Evolutionary conservation across 2,113 vertebrate species (phyloP).

Genomic region (Phocoena sinus): DNA sequence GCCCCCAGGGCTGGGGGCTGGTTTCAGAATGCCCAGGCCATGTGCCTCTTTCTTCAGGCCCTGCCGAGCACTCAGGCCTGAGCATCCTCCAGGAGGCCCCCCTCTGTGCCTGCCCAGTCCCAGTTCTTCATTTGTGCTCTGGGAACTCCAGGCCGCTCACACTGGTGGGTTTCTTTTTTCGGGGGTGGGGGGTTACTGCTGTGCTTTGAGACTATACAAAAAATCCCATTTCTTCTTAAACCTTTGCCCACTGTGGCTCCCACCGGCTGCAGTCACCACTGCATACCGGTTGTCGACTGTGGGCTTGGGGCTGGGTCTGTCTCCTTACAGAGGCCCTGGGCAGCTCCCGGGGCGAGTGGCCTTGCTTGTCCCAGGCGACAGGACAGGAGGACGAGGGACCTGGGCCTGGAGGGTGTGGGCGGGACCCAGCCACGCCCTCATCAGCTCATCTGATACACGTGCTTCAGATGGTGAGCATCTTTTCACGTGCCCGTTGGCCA

Average conservation of each 20-base stretch:
- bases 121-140: neutral
- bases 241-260: neutral
- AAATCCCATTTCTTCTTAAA: neutral
- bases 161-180: accelerated
- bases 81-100: neutral
- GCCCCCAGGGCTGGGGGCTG: neutral
- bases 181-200: neutral
- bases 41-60: accelerated
- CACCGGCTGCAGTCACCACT: too few relatives aligned
- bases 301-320: neutral
- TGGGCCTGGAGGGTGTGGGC: neutral
- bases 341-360: neutral
- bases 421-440: too few relatives aligned
- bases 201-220: neutral
- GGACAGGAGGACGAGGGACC: neutral
- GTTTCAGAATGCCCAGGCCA: neutral
- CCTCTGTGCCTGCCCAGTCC: neutral
- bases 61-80: accelerated
- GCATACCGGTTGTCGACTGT: neutral
- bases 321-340: neutral
- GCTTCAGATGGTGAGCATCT: too few relatives aligned
- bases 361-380: neutral
- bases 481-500: too few relatives aligned
- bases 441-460: too few relatives aligned
- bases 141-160: neutral